These are phyloP conservation scores for Enteromius thamalakanensis DNA, from an alignment of 2,797 vertebrate genomes.

Conservation along the genomic window DNA sequence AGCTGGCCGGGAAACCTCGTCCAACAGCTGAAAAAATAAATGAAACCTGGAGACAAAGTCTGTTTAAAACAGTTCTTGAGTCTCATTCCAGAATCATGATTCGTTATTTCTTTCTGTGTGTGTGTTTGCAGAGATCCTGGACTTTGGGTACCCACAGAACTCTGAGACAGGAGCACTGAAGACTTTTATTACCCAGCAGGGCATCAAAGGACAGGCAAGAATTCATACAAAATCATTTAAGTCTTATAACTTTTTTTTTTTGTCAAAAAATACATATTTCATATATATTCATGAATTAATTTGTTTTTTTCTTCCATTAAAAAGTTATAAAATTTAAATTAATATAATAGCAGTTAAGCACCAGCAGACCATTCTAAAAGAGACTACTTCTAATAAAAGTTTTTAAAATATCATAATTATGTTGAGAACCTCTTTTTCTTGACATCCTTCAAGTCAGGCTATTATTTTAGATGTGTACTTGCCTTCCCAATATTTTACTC, in stretches of 20 bases:
- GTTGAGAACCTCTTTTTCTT: background rate
- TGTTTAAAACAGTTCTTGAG: background rate
- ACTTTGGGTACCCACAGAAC: constrained; percentile 99
- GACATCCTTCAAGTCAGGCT: background rate
- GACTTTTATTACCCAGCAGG: constrained; percentile 99
- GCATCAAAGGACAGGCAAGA: constrained; percentile 97
- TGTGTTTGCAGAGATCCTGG: constrained; percentile 89
- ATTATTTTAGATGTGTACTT: background rate
- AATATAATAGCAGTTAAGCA: background rate
- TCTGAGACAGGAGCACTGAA: constrained; percentile 98
- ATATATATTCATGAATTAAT: no score
- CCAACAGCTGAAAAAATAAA: constrained; percentile 30
- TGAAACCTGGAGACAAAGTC: background rate
- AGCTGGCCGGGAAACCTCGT: background rate
- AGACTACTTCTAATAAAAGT: background rate
- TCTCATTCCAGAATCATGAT: background rate
- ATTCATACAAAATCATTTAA: no score
- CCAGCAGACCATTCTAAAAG: background rate
- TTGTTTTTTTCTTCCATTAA: background rate
- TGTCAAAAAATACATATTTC: no score
- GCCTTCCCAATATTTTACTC: background rate
- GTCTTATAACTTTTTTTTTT: no score
- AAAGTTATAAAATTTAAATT: background rate
- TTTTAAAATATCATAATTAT: background rate
- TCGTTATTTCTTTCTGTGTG: background rate